Evolutionary conservation across 2,888 invertebrate genomes (phyloP).

Genomic region (Clitarchus hookeri): DNA sequence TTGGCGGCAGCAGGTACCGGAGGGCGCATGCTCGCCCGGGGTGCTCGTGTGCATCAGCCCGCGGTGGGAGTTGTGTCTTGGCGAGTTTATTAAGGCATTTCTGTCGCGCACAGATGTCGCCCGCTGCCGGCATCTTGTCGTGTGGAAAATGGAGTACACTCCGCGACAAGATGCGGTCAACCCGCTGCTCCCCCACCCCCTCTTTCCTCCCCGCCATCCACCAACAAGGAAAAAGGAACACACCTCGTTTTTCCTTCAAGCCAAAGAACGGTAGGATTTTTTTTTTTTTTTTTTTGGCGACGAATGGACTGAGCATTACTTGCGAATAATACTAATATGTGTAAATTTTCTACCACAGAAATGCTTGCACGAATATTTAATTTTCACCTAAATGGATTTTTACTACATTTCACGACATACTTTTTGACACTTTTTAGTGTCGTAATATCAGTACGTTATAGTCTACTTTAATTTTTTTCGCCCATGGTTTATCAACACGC

Average conservation of each 20-base stretch:
- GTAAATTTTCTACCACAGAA: too few relatives aligned
- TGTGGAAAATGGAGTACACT: conserved; percentile 37
- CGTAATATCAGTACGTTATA: too few relatives aligned
- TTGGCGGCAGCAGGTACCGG: neutral
- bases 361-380: too few relatives aligned
- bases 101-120: conserved; percentile 40
- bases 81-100: conserved; percentile 40
- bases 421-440: too few relatives aligned
- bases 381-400: too few relatives aligned
- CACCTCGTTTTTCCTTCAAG: neutral
- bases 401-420: too few relatives aligned
- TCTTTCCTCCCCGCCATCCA: conserved; percentile 26
- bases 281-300: too few relatives aligned
- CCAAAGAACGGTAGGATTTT: too few relatives aligned
- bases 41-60: neutral
- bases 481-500: too few relatives aligned
- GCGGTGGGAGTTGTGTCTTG: conserved; percentile 27
- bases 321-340: too few relatives aligned
- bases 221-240: conserved; percentile 29
- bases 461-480: too few relatives aligned
- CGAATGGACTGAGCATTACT: too few relatives aligned
- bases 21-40: neutral
- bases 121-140: conserved; percentile 37
- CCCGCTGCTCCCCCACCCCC: conserved; percentile 19
- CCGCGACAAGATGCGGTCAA: conserved; percentile 18